Evolutionary conservation across 2,113 vertebrate genomes (phyloP).

Genomic region (Tachysurus fulvidraco): DNA sequence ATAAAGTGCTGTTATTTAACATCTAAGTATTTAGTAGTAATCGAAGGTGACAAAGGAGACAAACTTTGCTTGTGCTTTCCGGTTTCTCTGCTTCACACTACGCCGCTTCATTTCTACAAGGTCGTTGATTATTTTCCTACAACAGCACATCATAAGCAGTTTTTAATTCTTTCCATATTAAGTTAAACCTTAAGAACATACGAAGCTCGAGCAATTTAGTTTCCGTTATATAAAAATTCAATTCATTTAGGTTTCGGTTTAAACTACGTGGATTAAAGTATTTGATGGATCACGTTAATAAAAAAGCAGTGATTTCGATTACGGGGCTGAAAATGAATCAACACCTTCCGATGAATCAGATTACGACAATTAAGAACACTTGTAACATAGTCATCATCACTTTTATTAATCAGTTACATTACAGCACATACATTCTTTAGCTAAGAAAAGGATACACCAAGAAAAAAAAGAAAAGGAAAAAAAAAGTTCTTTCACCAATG

Average conservation of each 20-base stretch:
- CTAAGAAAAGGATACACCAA: conserved; percentile 37
- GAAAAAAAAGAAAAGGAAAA: neutral
- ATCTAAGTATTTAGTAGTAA: too few species aligned
- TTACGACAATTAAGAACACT: neutral
- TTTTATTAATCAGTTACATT: conserved; percentile 51
- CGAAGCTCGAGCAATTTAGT: too few species aligned
- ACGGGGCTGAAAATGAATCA: neutral
- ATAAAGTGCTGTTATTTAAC: too few species aligned
- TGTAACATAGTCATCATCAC: conserved; percentile 5
- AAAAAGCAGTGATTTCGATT: neutral
- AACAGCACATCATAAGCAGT: neutral
- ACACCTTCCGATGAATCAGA: neutral
- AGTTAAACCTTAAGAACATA: neutral
- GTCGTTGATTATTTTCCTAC: neutral
- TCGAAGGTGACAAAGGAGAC: neutral
- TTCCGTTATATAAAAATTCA: neutral
- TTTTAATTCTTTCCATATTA: neutral
- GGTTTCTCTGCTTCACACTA: neutral
- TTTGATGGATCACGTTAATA: neutral
- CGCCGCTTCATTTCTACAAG: neutral
- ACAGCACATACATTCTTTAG: conserved; percentile 52
- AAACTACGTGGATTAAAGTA: neutral
- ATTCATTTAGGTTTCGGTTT: neutral
- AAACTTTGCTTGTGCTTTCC: neutral
- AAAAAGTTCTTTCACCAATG: conserved; percentile 40